These are phyloP conservation scores for Actenoides lindsayi DNA, from an alignment of 2,113 vertebrate genomes.

Conservation along the genomic window DNA sequence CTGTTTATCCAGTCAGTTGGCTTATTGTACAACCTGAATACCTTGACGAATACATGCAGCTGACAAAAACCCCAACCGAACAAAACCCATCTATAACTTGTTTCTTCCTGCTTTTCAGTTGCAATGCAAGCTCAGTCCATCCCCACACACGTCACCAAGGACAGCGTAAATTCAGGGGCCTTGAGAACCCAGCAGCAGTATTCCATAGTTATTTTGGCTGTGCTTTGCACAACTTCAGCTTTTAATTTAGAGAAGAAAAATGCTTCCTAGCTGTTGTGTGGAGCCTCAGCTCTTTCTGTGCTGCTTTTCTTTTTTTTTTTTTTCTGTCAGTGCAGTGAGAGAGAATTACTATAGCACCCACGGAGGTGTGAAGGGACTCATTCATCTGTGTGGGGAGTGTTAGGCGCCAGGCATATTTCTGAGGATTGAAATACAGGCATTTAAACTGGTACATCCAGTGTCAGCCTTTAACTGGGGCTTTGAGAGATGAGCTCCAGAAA, in stretches of 20 bases:
- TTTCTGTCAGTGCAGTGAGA: neutral
- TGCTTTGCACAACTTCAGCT: constrained; percentile 2
- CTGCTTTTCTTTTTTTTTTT: neutral
- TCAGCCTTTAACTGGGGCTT: neutral
- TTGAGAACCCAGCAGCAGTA: neutral
- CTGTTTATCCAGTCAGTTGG: neutral
- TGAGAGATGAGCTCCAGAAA: constrained; percentile 15
- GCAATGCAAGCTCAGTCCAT: neutral
- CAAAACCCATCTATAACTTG: constrained; percentile 41
- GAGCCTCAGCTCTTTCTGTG: neutral
- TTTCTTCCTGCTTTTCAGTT: constrained; percentile 49
- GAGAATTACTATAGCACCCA: constrained; percentile 55
- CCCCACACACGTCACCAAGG: neutral
- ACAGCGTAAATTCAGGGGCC: constrained; percentile 11
- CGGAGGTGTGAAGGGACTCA: constrained; percentile 63
- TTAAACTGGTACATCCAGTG: constrained; percentile 40
- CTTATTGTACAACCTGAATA: neutral
- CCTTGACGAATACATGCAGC: neutral
- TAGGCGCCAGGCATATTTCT: constrained; percentile 58
- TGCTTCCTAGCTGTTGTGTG: neutral
- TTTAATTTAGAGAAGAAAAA: constrained; percentile 18
- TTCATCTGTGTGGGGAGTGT: constrained; percentile 61
- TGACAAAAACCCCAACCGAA: constrained; percentile 20
- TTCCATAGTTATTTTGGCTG: constrained; percentile 11
- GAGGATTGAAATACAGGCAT: constrained; percentile 24